Percentiles rank a stretch among this genome's conserved stretches.
Evolutionary conservation across 2,797 vertebrate species (phyloP).

Genomic region (Leuciscus waleckii): DNA sequence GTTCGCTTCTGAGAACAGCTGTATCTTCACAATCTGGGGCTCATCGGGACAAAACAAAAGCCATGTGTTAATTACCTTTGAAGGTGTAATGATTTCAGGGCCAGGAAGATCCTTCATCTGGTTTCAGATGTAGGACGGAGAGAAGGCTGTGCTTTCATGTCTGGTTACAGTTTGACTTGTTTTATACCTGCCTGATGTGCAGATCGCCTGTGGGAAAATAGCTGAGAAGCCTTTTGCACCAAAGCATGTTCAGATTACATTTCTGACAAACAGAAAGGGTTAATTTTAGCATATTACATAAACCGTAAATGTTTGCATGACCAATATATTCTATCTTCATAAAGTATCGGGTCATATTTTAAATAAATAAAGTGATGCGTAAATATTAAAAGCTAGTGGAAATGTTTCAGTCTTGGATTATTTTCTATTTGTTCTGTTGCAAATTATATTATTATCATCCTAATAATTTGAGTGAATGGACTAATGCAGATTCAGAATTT

Average conservation of each 20-base stretch:
- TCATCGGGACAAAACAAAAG: constrained; percentile 80
- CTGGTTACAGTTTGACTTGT: constrained; percentile 70
- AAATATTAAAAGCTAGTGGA: neutral
- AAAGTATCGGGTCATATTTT: neutral
- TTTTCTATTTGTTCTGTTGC: neutral
- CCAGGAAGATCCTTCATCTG: constrained; percentile 76
- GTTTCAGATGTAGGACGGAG: constrained; percentile 73
- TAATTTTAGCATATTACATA: neutral
- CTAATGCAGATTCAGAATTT: neutral
- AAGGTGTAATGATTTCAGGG: constrained; percentile 82
- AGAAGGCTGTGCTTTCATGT: constrained; percentile 75
- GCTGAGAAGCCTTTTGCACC: neutral
- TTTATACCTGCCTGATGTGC: constrained; percentile 48
- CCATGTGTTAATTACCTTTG: constrained; percentile 85
- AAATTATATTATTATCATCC: neutral
- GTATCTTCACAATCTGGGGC: constrained; percentile 80
- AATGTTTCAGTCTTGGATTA: neutral
- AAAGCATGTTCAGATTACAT: constrained; percentile 7
- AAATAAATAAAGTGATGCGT: neutral
- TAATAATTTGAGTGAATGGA: neutral
- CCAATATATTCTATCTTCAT: neutral
- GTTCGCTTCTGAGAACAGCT: constrained; percentile 74
- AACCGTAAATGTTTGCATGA: neutral
- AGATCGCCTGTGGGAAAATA: constrained; percentile 17
- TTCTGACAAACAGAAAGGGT: neutral